These are phyloP conservation scores for Heterodera filipjevi DNA, from an alignment of 2,888 invertebrate genomes.

Conservation along the genomic window DNA sequence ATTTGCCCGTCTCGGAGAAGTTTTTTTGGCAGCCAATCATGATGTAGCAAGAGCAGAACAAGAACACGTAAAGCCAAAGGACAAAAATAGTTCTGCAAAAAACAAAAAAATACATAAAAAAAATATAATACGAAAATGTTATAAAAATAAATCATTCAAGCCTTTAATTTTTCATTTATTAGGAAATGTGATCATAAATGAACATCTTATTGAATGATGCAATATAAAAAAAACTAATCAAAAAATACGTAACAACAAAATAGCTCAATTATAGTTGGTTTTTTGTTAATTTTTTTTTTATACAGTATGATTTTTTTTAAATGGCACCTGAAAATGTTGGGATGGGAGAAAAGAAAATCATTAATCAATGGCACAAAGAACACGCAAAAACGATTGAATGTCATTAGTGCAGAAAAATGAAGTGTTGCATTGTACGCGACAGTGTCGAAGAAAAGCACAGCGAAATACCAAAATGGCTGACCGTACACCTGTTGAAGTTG, in stretches of 20 bases:
- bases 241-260: too few relatives aligned
- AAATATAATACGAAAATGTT: too few relatives aligned
- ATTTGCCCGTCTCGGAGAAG: slow-evolving; percentile 33
- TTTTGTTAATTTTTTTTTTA: too few relatives aligned
- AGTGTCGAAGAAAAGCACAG: slow-evolving; percentile 34
- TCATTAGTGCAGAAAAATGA: slow-evolving; percentile 38
- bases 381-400: slow-evolving; percentile 39
- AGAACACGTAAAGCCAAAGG: slow-evolving; percentile 33
- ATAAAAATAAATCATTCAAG: too few relatives aligned
- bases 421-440: slow-evolving; percentile 39
- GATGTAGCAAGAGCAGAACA: slow-evolving; percentile 32
- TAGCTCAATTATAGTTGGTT: too few relatives aligned
- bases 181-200: too few relatives aligned
- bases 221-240: too few relatives aligned
- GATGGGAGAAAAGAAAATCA: slow-evolving; percentile 23
- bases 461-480: slow-evolving; percentile 34
- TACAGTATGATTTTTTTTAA: too few relatives aligned
- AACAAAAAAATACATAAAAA: too few relatives aligned
- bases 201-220: too few relatives aligned
- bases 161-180: too few relatives aligned
- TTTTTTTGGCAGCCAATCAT: slow-evolving; percentile 36
- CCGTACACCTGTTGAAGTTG: slow-evolving; percentile 34
- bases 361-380: slow-evolving; percentile 36
- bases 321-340: slow-evolving; percentile 17
- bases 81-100: slow-evolving; percentile 29